phyloP scores from a whole-genome alignment of 2,797 vertebrate genomes.

The Bryconaethiops microstoma region DNA sequence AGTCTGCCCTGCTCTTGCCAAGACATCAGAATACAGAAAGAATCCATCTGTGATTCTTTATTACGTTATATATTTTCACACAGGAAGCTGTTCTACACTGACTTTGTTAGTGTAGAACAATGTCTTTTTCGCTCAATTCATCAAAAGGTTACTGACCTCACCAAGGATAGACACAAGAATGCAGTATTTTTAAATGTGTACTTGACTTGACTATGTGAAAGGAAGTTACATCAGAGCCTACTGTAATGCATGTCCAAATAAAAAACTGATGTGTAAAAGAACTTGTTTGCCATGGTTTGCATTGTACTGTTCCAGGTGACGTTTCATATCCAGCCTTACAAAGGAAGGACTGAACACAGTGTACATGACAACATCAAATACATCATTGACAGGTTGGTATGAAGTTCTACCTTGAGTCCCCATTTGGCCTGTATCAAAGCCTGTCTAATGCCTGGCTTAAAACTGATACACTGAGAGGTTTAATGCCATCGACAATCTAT shows the following conservation, averaged over 20 bases:
- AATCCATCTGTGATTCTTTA: neutral
- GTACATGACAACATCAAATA: conserved; percentile 81
- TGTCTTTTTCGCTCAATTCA: conserved; percentile 8
- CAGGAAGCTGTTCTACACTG: neutral
- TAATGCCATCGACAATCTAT: neutral
- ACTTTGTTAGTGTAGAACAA: neutral
- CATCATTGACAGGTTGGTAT: conserved; percentile 79
- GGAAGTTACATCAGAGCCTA: neutral
- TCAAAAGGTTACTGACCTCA: conserved; percentile 3
- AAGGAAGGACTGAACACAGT: conserved; percentile 74
- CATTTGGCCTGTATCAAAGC: neutral
- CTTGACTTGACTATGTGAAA: neutral
- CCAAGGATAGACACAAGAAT: conserved; percentile 21
- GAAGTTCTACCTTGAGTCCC: neutral
- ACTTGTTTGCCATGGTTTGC: conserved; percentile 12
- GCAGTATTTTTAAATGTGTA: neutral
- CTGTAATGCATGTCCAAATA: neutral
- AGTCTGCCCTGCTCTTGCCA: neutral
- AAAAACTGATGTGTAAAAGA: neutral
- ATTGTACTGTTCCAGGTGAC: conserved; percentile 70
- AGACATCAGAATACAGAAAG: neutral
- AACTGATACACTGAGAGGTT: neutral
- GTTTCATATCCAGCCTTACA: conserved; percentile 81
- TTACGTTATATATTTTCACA: neutral
- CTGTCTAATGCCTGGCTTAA: neutral